A percentile compares a stretch with the other conserved stretches of the same genome.
Conservation (phyloP, 2,888 invertebrate species). For the Nemurella pictetii region DNA sequence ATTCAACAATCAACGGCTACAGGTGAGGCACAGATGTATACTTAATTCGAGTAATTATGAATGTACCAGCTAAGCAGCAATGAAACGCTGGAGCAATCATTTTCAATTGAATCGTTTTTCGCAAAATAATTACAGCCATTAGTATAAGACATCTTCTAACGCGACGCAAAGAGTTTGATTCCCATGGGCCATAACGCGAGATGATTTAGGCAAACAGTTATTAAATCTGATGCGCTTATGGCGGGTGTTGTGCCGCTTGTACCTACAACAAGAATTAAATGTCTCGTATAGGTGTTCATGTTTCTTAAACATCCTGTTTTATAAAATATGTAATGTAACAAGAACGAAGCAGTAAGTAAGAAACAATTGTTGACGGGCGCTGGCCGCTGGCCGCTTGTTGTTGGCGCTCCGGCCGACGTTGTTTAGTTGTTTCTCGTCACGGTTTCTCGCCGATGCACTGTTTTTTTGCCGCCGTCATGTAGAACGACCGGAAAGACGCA, state of each 20-base stretch:
- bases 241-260: neutral
- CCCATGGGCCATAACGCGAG: neutral
- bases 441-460: slow-evolving; percentile 44
- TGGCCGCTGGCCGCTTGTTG: neutral
- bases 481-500: slow-evolving; percentile 48
- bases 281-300: neutral
- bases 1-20: too few species aligned
- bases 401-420: slow-evolving; percentile 32
- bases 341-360: too few species aligned
- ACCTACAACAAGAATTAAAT: neutral
- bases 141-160: neutral
- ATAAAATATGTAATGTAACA: slow-evolving; percentile 21
- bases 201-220: neutral
- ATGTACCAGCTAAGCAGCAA: neutral
- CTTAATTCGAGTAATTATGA: neutral
- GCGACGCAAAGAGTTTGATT: neutral
- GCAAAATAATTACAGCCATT: neutral
- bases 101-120: neutral
- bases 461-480: slow-evolving; percentile 44
- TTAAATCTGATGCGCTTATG: neutral
- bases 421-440: slow-evolving; percentile 42
- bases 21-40: too few species aligned
- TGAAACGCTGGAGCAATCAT: neutral
- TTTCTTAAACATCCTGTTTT: slow-evolving; percentile 29
- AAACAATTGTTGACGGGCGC: slow-evolving; percentile 28